These are phyloP conservation scores for Eupithecia centaureata DNA, from an alignment of 2,888 invertebrate species.

Conservation along the genomic window DNA sequence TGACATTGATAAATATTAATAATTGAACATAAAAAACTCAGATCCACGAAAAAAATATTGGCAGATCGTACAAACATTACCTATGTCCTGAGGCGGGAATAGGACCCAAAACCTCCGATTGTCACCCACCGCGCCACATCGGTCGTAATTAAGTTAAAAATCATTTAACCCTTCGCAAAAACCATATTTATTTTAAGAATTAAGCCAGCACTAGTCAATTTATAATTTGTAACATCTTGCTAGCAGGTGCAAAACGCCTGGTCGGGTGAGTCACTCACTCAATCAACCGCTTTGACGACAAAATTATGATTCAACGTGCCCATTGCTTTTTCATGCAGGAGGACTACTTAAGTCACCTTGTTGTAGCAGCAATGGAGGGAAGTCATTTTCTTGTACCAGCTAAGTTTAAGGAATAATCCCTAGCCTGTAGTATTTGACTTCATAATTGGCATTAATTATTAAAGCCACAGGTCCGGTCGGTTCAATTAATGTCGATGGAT, in stretches of 20 bases:
- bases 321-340: slow-evolving; percentile 24
- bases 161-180: not conserved
- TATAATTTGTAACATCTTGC: slow-evolving; percentile 38
- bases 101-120: no score
- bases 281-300: slow-evolving; percentile 22
- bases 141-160: not conserved
- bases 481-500: slow-evolving; percentile 47
- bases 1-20: no score
- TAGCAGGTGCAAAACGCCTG: slow-evolving; percentile 41
- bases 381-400: not conserved
- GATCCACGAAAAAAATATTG: no score
- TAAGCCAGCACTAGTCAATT: slow-evolving; percentile 18
- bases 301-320: slow-evolving; percentile 3
- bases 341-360: not conserved
- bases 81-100: no score
- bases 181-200: slow-evolving; percentile 1
- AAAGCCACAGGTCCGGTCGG: slow-evolving; percentile 54
- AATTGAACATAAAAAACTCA: no score
- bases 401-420: slow-evolving; percentile 27
- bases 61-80: no score
- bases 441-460: slow-evolving; percentile 68
- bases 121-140: no score
- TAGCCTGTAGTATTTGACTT: slow-evolving; percentile 59
- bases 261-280: slow-evolving; percentile 32
- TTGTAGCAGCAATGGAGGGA: slow-evolving; percentile 16